A percentile compares a stretch with the other conserved stretches of the same genome.
Evolutionary conservation across 2,797 vertebrate species (phyloP).

Genomic region (Morelia viridis): DNA sequence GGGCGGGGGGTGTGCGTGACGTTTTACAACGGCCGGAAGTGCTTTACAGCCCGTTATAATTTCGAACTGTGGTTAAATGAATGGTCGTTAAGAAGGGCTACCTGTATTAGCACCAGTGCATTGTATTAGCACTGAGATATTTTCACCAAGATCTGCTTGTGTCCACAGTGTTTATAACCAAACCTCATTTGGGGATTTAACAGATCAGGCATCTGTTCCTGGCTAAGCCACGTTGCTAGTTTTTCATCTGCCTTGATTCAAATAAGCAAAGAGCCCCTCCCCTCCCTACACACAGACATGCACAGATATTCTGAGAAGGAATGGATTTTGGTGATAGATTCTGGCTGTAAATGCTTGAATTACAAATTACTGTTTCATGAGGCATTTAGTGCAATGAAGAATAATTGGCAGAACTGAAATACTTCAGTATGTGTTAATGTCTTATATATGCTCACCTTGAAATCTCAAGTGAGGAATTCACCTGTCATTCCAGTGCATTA

Average conservation of each 20-base stretch:
- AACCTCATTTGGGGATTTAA: neutral
- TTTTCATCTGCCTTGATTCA: neutral
- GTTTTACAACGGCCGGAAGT: too few species aligned
- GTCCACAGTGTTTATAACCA: neutral
- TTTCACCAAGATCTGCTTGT: neutral
- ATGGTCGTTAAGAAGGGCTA: too few species aligned
- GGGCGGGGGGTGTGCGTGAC: too few species aligned
- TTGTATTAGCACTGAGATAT: neutral
- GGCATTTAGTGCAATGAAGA: neutral
- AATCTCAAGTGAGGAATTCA: neutral
- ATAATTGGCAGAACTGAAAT: neutral
- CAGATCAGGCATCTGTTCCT: neutral
- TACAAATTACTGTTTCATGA: neutral
- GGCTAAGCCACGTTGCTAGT: neutral
- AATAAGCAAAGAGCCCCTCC: neutral
- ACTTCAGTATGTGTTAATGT: neutral
- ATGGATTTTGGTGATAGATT: neutral
- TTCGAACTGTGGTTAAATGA: too few species aligned
- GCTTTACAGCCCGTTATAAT: too few species aligned
- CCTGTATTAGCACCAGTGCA: neutral
- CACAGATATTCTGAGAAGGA: neutral
- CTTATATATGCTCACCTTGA: neutral
- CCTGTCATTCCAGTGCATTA: neutral
- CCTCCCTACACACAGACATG: neutral
- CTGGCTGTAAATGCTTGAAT: neutral